Base-by-base conservation (phyloP, 2,113 vertebrate genomes). In the Xenotilapia longispinis region DNA sequence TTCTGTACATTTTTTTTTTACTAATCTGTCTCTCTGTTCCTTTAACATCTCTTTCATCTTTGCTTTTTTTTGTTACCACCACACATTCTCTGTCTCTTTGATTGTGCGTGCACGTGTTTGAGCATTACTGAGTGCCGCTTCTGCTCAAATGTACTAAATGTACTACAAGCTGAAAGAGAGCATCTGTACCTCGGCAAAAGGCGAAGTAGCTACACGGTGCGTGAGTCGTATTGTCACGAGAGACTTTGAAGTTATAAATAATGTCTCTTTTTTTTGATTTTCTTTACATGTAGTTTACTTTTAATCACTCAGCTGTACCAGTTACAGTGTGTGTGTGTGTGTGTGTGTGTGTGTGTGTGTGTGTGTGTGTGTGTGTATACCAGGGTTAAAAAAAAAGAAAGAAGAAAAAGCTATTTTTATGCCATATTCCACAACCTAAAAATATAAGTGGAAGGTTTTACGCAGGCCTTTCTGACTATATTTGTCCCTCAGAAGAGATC, bases 241-340 rank as follows among this genome's bases (percentile, higher is more conserved):
- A 88, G n/a, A 65, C 87, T 93, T 92, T 93, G 88, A 92, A 90
- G 90, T 89, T 92, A 91, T 89, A 88, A 90, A 90, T 93, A 90
- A 87, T 70, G 11, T 80, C 65, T 38, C 53, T 47, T 70, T 49
- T 49, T 73, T 68, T 87, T 80, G 2, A 87, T 85, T 54, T 68
- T 86, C 28, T 45, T 87, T 26, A 42, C 21, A 54, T 83, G 38
- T 79, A n/a, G 82, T 42, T 65, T 38, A 4, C 33, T 60, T 88
- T 92, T 91, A 92, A 94, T 89, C 93, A 80, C 70, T 81, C 82
- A 49, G 60, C 49, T 36, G 65, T 63, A 40, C 26, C 45, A 11
- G 3, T 84, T 60, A 55, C 19, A n/a, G 8, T 70, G 17, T 13
- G 33, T 78, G 4, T 80, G 21, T 14, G 45, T 81, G 54, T 11